phyloP scores from a whole-genome alignment of 1,140 invertebrate species.

The Drosophila pachea region DNA sequence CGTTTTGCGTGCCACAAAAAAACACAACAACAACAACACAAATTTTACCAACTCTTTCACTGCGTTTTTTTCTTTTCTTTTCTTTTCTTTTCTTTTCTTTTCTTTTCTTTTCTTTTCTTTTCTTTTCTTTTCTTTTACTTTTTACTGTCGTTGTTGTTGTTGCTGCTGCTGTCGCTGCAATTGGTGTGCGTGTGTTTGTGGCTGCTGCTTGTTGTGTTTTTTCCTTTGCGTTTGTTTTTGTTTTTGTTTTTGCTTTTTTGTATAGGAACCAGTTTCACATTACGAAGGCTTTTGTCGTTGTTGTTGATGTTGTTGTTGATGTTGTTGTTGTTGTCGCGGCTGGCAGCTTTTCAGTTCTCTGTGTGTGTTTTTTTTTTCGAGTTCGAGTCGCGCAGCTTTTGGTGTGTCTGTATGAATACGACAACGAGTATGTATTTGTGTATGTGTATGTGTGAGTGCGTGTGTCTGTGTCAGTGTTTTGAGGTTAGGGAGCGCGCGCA shows the following conservation, averaged over 20 bases:
- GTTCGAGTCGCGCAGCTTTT: constrained; percentile 52
- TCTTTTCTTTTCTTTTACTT: background rate
- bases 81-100: no score
- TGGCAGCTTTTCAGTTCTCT: constrained; percentile 44
- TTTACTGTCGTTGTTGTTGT: constrained; percentile 41
- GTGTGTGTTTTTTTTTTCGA: constrained; percentile 48
- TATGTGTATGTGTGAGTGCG: background rate
- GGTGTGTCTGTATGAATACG: constrained; percentile 6
- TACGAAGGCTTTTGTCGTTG: constrained; percentile 70
- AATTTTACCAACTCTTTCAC: constrained; percentile 59
- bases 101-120: no score
- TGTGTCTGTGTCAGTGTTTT: constrained; percentile 33
- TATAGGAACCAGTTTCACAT: constrained; percentile 72
- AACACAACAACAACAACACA: constrained; percentile 27
- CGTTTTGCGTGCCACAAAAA: constrained; percentile 62
- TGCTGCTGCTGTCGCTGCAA: no score
- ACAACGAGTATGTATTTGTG: background rate
- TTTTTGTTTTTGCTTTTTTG: constrained; percentile 30
- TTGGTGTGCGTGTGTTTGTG: constrained; percentile 34
- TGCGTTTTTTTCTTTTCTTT: constrained; percentile 39
- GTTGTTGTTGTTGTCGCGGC: constrained; percentile 40
- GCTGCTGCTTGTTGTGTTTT: constrained; percentile 1
- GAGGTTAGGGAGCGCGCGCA: constrained; percentile 69
- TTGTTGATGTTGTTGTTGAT: no score
- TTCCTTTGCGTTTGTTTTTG: constrained; percentile 5